phyloP scores from a whole-genome alignment of 2,888 invertebrate species.

The Drosophila recens region DNA sequence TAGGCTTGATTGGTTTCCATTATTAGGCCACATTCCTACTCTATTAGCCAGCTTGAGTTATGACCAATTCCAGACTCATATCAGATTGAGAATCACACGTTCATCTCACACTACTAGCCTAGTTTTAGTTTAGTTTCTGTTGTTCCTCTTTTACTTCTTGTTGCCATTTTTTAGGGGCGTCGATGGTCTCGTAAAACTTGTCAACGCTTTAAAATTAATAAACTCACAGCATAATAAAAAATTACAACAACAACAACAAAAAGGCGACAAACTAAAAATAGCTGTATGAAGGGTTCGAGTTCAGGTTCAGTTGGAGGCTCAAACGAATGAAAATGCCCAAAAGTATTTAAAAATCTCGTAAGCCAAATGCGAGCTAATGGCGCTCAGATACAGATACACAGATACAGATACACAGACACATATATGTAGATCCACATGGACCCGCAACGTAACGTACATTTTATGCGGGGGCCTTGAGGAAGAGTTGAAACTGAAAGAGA shows the following conservation, averaged over 20 bases:
- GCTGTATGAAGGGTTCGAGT: constrained; percentile 45
- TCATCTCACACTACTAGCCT: constrained; percentile 73
- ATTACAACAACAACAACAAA: constrained; percentile 20
- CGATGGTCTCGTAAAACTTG: constrained; percentile 73
- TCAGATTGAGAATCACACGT: constrained; percentile 13
- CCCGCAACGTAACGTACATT: constrained; percentile 15
- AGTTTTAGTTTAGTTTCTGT: constrained; percentile 51
- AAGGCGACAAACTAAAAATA: constrained; percentile 60
- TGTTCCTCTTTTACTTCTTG: constrained; percentile 3
- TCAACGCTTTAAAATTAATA: constrained; percentile 80
- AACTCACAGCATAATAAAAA: constrained; percentile 51
- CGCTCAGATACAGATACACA: constrained; percentile 55
- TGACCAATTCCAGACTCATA: constrained; percentile 7
- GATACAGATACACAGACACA: constrained; percentile 27
- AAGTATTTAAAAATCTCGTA: constrained; percentile 78
- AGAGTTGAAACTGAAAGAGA: constrained; percentile 58
- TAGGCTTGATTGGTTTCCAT: constrained; percentile 18
- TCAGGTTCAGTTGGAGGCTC: constrained; percentile 18
- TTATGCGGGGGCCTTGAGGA: constrained; percentile 66
- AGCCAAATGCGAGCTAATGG: constrained; percentile 76
- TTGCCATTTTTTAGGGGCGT: constrained; percentile 44
- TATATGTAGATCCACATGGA: constrained; percentile 22
- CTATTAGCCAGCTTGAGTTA: constrained; percentile 49
- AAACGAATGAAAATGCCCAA: constrained; percentile 64
- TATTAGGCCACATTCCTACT: constrained; percentile 38